Conservation (phyloP, 2,113 vertebrate species). For the Chaetops frenatus region DNA sequence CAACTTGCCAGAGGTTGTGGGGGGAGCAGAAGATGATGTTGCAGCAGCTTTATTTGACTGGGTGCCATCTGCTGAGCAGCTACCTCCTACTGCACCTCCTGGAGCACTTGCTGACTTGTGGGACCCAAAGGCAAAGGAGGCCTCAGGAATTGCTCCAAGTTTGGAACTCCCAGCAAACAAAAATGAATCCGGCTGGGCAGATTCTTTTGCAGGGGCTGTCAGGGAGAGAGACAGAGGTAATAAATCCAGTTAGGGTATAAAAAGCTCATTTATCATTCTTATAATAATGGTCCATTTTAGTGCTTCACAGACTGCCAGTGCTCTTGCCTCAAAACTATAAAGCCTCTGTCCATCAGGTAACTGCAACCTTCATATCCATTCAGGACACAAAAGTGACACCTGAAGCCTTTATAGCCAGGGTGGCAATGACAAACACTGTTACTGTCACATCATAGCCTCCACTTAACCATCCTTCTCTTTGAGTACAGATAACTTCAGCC, state of each 20-base stretch:
- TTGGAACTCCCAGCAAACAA: conserved; percentile 68
- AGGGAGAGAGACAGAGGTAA: background rate
- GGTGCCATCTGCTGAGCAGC: conserved; percentile 41
- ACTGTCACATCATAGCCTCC: background rate
- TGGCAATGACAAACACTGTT: background rate
- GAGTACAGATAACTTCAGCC: background rate
- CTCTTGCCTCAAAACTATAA: background rate
- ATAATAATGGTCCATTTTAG: background rate
- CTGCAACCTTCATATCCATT: background rate
- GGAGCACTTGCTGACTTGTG: conserved; percentile 50
- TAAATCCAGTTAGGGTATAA: background rate
- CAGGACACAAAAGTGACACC: background rate
- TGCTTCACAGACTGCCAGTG: background rate
- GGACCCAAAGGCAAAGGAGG: conserved; percentile 61
- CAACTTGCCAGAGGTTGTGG: conserved; percentile 49
- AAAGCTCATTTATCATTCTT: background rate
- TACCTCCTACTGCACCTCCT: background rate
- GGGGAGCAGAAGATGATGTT: background rate
- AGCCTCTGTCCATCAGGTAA: background rate
- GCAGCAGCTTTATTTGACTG: conserved; percentile 2
- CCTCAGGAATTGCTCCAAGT: conserved; percentile 67
- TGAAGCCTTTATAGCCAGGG: background rate
- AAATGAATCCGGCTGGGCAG: conserved; percentile 60
- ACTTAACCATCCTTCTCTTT: background rate
- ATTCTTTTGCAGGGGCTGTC: conserved; percentile 71